Percentiles rank a stretch among this genome's conserved stretches.
phyloP scores from a whole-genome alignment of 2,888 invertebrate genomes.

The Drosophila subsilvestris region DNA sequence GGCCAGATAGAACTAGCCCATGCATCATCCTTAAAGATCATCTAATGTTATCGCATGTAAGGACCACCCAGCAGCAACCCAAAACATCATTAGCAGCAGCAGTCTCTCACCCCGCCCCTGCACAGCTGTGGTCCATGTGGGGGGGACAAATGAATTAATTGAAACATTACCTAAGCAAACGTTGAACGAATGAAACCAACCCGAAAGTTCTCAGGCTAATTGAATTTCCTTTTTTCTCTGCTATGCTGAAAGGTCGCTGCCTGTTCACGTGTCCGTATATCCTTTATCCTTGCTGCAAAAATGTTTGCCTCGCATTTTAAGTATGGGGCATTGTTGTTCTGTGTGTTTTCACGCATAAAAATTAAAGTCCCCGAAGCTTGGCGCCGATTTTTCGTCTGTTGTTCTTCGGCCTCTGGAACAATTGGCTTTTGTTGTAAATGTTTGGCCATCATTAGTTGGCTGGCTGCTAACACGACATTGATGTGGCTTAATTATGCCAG shows the following conservation, averaged over 20 bases:
- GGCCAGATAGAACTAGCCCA: conserved; percentile 19
- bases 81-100: conserved; percentile 64
- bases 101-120: conserved; percentile 6
- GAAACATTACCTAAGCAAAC: conserved; percentile 81
- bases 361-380: conserved; percentile 69
- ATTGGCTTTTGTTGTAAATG: conserved; percentile 80
- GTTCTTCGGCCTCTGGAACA: conserved; percentile 54
- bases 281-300: conserved; percentile 47
- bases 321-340: conserved; percentile 61
- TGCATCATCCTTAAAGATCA: conserved; percentile 52
- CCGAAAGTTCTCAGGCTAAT: conserved; percentile 62
- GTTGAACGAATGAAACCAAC: conserved; percentile 37
- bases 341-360: conserved; percentile 80
- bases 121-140: conserved; percentile 31
- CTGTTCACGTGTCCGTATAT: conserved; percentile 55
- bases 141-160: conserved; percentile 70
- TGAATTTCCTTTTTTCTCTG: conserved; percentile 64
- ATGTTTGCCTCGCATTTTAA: conserved; percentile 80
- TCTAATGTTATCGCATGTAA: conserved; percentile 12
- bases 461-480: conserved; percentile 82
- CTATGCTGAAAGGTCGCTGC: background rate
- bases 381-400: background rate
- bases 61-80: conserved; percentile 40
- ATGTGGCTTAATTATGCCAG: conserved; percentile 82
- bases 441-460: conserved; percentile 82